Conservation (phyloP, 2,113 vertebrate genomes). For the Ploceus nigricollis region DNA sequence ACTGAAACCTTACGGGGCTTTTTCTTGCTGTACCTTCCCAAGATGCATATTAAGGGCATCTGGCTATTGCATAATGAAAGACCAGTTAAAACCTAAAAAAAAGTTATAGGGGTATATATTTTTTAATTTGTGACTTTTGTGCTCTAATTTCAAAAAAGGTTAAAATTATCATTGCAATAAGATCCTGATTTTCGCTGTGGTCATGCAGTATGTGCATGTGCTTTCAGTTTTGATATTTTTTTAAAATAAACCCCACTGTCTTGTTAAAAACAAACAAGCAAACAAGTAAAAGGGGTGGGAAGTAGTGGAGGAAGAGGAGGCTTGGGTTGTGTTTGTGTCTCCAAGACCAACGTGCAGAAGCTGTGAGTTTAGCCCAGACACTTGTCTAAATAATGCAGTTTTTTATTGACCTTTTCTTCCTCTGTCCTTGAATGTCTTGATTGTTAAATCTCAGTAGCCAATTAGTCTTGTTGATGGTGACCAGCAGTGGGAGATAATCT, state of each 20-base stretch:
- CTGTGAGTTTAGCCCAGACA: not conserved
- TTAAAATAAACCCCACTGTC: not conserved
- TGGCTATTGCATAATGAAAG: not conserved
- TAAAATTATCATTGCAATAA: not conserved
- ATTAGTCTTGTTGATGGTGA: constrained; percentile 10
- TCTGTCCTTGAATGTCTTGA: not conserved
- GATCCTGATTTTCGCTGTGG: not conserved
- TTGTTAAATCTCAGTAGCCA: constrained; percentile 23
- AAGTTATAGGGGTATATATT: not conserved
- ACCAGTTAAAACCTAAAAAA: not conserved
- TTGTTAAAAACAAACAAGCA: not conserved
- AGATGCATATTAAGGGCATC: not conserved
- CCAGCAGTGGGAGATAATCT: not conserved
- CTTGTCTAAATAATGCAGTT: not conserved
- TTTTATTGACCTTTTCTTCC: constrained; percentile 2
- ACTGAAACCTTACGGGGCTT: constrained; percentile 45
- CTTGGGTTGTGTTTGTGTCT: not conserved
- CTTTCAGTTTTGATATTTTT: not conserved
- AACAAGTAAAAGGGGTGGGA: not conserved
- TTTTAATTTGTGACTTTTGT: not conserved
- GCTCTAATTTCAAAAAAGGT: not conserved
- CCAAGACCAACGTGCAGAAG: not conserved
- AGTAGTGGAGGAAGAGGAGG: not conserved
- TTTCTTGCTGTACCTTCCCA: constrained; percentile 3
- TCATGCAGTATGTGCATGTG: not conserved